phyloP scores from a whole-genome alignment of 2,888 invertebrate species.

The Tetrapedia diversipes region DNA sequence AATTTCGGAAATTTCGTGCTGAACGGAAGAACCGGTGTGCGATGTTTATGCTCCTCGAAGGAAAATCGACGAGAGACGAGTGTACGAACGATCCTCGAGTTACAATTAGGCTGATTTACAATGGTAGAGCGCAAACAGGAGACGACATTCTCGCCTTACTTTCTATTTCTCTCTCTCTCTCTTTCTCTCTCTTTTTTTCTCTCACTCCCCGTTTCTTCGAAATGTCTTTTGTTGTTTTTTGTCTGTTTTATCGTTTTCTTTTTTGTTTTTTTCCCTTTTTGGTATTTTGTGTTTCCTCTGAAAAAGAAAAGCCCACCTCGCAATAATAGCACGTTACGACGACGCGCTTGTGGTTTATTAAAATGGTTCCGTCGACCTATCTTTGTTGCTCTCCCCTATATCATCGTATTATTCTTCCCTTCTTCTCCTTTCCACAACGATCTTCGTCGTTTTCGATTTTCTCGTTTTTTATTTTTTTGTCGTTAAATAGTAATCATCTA shows the following conservation, averaged over 20 bases:
- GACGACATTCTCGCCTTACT: slow-evolving; percentile 21
- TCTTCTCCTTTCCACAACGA: slow-evolving; percentile 30
- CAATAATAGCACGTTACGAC: slow-evolving; percentile 27
- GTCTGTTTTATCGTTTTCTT: slow-evolving; percentile 1
- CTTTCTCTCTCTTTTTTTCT: neutral
- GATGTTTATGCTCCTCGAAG: neutral
- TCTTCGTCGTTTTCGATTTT: slow-evolving; percentile 14
- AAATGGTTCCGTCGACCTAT: slow-evolving; percentile 24
- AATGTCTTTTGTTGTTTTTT: slow-evolving; percentile 28
- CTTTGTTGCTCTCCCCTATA: slow-evolving; percentile 23
- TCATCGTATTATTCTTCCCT: neutral
- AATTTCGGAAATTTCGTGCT: neutral
- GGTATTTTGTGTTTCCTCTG: slow-evolving; percentile 20
- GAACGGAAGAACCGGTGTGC: neutral
- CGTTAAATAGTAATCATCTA: slow-evolving; percentile 79
- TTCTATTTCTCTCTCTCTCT: slow-evolving; percentile 5
- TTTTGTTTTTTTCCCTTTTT: neutral
- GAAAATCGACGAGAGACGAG: neutral
- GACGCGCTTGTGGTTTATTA: slow-evolving; percentile 6
- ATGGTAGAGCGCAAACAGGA: slow-evolving; percentile 31
- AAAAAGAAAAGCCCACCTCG: slow-evolving; percentile 51
- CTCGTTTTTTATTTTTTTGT: slow-evolving; percentile 45
- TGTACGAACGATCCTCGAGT: slow-evolving; percentile 57
- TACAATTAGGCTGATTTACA: slow-evolving; percentile 6
- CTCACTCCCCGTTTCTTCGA: neutral